Conservation (phyloP, 2,888 invertebrate genomes). For the Athripsodes cinereus region DNA sequence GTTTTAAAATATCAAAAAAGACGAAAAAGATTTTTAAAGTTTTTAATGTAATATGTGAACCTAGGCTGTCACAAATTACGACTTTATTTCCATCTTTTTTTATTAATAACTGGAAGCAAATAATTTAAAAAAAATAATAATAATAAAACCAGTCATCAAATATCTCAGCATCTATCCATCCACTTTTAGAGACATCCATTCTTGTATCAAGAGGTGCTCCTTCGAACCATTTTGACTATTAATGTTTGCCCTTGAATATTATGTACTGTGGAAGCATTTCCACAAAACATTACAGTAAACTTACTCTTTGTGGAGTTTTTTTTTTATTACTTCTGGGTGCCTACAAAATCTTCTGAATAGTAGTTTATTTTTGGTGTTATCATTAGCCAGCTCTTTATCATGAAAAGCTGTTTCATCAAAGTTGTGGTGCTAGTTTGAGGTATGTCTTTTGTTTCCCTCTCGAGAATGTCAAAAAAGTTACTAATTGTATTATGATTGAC, state of each 20-base stretch:
- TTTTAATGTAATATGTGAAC: background rate
- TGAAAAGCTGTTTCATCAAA: background rate
- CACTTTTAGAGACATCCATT: background rate
- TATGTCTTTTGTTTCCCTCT: background rate
- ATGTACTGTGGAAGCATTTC: background rate
- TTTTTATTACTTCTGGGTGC: background rate
- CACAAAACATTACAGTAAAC: background rate
- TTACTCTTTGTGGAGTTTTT: background rate
- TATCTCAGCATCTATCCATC: background rate
- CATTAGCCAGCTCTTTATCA: too few species aligned
- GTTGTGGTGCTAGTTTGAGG: background rate
- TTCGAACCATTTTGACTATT: background rate
- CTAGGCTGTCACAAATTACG: background rate
- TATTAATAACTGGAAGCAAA: background rate
- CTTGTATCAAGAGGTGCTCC: background rate
- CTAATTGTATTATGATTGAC: background rate
- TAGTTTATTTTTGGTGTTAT: background rate
- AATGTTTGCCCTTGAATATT: background rate
- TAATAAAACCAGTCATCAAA: background rate
- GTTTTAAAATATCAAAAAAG: too few species aligned
- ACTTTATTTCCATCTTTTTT: background rate
- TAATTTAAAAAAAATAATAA: too few species aligned
- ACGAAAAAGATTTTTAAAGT: background rate
- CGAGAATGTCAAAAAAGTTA: background rate
- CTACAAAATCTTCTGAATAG: background rate